Evolutionary conservation across 2,888 invertebrate genomes (phyloP).

Genomic region (Diadegma fenestrale): DNA sequence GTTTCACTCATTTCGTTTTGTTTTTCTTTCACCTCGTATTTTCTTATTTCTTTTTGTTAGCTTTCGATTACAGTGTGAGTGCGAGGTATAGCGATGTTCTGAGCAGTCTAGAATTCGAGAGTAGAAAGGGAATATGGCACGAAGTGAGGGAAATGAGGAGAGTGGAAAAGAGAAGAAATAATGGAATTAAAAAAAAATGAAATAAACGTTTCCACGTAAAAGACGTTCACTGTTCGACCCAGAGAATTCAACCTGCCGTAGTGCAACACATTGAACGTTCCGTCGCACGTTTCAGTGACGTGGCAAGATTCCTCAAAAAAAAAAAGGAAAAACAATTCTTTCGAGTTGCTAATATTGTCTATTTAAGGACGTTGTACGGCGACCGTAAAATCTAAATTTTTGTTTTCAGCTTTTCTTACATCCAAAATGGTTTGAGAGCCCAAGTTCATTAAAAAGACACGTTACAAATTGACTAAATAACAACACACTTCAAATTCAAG

Average conservation of each 20-base stretch:
- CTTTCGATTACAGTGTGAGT: slow-evolving; percentile 54
- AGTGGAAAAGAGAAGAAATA: slow-evolving; percentile 29
- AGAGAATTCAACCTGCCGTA: slow-evolving; percentile 3
- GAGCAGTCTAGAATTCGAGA: slow-evolving; percentile 69
- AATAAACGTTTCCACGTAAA: slow-evolving; percentile 41
- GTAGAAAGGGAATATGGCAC: slow-evolving; percentile 62
- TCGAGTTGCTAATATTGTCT: not conserved
- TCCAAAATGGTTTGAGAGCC: no score
- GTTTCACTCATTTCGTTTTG: slow-evolving; percentile 65
- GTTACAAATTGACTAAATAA: no score
- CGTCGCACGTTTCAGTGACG: not conserved
- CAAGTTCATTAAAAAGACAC: no score
- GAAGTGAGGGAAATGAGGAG: not conserved
- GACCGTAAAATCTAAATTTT: no score
- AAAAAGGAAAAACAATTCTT: not conserved
- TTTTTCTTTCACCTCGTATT: slow-evolving; percentile 15
- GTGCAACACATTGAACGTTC: slow-evolving; percentile 1
- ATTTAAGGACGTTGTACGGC: no score
- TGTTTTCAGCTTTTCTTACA: no score
- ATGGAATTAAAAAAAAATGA: slow-evolving; percentile 10
- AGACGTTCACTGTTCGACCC: slow-evolving; percentile 52
- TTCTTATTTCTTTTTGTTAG: slow-evolving; percentile 29
- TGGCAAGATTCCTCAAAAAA: not conserved
- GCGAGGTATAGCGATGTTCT: slow-evolving; percentile 71
- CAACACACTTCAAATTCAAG: no score